A percentile compares a stretch with the other conserved stretches of the same genome.
Evolutionary conservation across 2,113 vertebrate species (phyloP).

Genomic region (Zootoca vivipara): DNA sequence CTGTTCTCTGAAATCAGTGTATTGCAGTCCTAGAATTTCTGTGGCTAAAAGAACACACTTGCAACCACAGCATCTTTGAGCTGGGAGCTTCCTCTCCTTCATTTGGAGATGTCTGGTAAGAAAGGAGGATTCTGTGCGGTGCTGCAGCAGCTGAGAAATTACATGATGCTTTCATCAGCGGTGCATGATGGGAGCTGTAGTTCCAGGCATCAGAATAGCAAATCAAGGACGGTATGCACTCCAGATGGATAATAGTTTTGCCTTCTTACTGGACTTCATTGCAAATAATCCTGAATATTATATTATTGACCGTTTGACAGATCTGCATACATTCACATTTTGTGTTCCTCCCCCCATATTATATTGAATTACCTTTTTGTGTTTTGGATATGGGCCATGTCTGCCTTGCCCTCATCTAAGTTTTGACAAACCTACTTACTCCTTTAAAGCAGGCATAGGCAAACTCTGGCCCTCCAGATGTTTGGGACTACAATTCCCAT

Average conservation of each 20-base stretch:
- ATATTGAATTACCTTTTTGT: neutral
- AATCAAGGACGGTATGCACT: neutral
- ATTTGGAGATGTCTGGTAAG: neutral
- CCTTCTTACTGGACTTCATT: neutral
- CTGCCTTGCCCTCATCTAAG: neutral
- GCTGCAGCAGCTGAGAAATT: slow-evolving; percentile 52
- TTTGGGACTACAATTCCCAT: too few species aligned
- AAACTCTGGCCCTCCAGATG: too few species aligned
- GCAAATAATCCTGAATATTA: neutral
- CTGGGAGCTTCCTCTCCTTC: slow-evolving; percentile 19
- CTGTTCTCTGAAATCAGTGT: neutral
- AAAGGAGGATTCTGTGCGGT: neutral
- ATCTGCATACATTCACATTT: neutral
- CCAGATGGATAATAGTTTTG: neutral
- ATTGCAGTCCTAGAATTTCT: neutral
- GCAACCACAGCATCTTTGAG: slow-evolving; percentile 21
- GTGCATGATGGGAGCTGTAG: slow-evolving; percentile 64
- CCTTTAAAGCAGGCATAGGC: too few species aligned
- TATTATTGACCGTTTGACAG: neutral
- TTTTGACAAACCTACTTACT: too few species aligned
- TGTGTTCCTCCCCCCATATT: neutral
- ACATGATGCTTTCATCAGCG: slow-evolving; percentile 27
- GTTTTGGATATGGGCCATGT: neutral
- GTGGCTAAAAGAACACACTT: neutral
- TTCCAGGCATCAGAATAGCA: neutral